Evolutionary conservation across 2,888 invertebrate genomes (phyloP), one percentile per base, ranked within the genome.

Genomic region (Drosophila stalkeri): DNA sequence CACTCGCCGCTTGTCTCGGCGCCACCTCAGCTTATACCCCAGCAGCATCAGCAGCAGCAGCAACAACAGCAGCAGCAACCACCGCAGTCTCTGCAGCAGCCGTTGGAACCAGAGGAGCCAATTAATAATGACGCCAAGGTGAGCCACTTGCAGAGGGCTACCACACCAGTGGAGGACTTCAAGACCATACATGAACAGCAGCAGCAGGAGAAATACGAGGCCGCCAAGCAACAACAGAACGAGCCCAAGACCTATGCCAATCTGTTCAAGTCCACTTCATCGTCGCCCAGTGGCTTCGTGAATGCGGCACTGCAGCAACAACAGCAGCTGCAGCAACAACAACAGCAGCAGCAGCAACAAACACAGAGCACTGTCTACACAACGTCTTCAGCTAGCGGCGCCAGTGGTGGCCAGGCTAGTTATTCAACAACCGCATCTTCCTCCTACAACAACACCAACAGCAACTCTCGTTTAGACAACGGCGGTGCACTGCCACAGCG

Each of bases 161-260:
- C 72, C 2, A 77, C 77, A 46, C 77, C 77, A 14, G 77, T 78
- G 7, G 77, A 78, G 41, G 77, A 78, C 35, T 78, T 78, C 33
- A 92, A 92, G 69, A 90, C 91, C 9, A 90, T 91, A 8, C 92
- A 91, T 51, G 91, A 91, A 60, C 91, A 91, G 61, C 91, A 92
- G 35, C 91, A 92, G 62, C 91, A 91, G 67, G 93, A 93, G 73
- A 92, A 92, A 77, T 91, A 92, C 61, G 93, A 93, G 72, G 91
- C 93, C 44, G 90, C 91, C 55, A 91, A 91, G 66, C 91, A 92
- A 56, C 92, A 91, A 61, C 92, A 92, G 46, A 95, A 94, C 89
- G 97, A 96, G 93, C 97, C 97, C 20, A 97, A 97, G 94, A 97
- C 98, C 14, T 98, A 97, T 93, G 97, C 98, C 20, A 97, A 96